Evolutionary conservation across 1,140 invertebrate species (phyloP).

Genomic region (Maconellicoccus hirsutus): DNA sequence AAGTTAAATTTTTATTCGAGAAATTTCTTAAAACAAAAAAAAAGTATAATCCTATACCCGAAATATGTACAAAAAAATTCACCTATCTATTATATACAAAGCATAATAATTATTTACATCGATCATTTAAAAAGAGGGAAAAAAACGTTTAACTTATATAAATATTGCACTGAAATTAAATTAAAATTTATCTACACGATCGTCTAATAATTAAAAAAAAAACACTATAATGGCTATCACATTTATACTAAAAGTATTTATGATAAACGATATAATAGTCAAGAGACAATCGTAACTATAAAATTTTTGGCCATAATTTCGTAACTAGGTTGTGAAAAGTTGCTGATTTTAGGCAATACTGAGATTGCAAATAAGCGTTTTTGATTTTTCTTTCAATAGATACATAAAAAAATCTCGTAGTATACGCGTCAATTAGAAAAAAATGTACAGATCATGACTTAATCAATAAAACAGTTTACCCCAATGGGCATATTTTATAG

Average conservation of each 20-base stretch:
- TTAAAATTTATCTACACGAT: constrained; percentile 17
- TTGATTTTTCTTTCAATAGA: neutral
- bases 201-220: neutral
- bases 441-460: neutral
- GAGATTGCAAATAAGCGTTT: neutral
- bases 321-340: neutral
- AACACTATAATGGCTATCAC: constrained; percentile 13
- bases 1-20: constrained; percentile 21
- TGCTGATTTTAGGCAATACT: neutral
- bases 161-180: constrained; percentile 22
- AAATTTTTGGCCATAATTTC: constrained; percentile 9
- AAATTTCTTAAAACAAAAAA: constrained; percentile 21
- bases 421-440: neutral
- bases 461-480: neutral
- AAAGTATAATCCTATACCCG: constrained; percentile 21
- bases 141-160: constrained; percentile 9
- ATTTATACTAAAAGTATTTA: constrained; percentile 14
- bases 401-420: neutral
- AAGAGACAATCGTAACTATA: neutral
- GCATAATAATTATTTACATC: constrained; percentile 10
- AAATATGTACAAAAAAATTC: constrained; percentile 17
- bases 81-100: neutral
- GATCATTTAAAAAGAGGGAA: neutral
- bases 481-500: neutral
- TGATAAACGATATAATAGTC: neutral